These are phyloP conservation scores for Dusona sp. DNA, from an alignment of 2,888 invertebrate species.

Conservation along the genomic window DNA sequence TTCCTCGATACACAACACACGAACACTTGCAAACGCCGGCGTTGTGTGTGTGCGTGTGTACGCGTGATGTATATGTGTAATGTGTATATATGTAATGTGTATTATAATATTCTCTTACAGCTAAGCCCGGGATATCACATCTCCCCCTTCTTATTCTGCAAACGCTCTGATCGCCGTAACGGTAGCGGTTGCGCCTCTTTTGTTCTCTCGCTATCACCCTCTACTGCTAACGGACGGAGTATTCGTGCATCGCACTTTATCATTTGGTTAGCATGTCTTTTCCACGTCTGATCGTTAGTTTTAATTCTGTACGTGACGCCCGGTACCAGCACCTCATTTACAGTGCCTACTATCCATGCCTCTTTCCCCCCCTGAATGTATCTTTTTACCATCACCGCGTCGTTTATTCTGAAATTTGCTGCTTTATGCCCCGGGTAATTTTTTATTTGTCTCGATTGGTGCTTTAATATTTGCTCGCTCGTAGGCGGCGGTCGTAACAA, in stretches of 20 bases:
- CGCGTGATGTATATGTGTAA: no score
- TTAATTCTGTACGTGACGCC: slow-evolving; percentile 32
- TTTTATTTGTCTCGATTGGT: slow-evolving; percentile 55
- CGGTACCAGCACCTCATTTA: slow-evolving; percentile 18
- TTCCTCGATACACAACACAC: no score
- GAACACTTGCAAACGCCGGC: no score
- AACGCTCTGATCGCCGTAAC: slow-evolving; percentile 28
- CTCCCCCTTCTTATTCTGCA: slow-evolving; percentile 52
- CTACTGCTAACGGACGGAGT: neutral
- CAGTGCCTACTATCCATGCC: slow-evolving; percentile 31
- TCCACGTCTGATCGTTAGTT: slow-evolving; percentile 29
- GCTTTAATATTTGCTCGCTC: slow-evolving; percentile 11
- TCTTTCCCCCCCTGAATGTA: slow-evolving; percentile 47
- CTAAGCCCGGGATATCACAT: slow-evolving; percentile 40
- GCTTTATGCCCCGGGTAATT: slow-evolving; percentile 36
- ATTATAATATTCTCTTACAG: no score
- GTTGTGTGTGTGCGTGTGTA: no score
- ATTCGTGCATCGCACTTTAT: slow-evolving; percentile 26
- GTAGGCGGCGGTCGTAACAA: slow-evolving; percentile 43
- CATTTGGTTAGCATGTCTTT: slow-evolving; percentile 49
- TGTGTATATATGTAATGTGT: no score
- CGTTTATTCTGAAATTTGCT: slow-evolving; percentile 24
- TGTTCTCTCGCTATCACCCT: neutral
- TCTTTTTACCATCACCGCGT: slow-evolving; percentile 46
- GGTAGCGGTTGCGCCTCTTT: neutral